phyloP scores from a whole-genome alignment of 1,140 invertebrate genomes.

The Choristoneura fumiferana region DNA sequence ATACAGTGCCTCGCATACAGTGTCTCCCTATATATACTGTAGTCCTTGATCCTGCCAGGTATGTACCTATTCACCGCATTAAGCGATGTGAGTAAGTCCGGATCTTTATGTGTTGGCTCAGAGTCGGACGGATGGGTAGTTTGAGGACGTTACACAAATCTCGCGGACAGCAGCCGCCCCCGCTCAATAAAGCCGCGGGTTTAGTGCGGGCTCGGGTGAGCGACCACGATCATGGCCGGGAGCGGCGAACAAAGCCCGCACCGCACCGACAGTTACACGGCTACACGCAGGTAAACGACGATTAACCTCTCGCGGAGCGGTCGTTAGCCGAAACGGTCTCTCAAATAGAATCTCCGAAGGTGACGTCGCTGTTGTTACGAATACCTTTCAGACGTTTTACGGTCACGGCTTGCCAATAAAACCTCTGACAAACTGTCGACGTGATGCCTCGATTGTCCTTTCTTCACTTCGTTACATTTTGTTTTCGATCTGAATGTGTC shows the following conservation, averaged over 20 bases:
- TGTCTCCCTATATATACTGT: too few relatives aligned
- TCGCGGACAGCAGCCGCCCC: constrained; percentile 49
- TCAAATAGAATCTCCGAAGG: constrained; percentile 44
- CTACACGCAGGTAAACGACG: constrained; percentile 50
- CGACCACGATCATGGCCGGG: constrained; percentile 61
- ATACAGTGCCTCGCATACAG: too few relatives aligned
- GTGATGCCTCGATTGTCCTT: constrained; percentile 35
- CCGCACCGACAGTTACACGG: constrained; percentile 51
- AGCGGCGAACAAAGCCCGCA: constrained; percentile 39
- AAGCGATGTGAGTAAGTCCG: not conserved
- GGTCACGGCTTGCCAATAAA: constrained; percentile 54
- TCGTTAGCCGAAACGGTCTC: constrained; percentile 63
- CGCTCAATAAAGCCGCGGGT: constrained; percentile 55
- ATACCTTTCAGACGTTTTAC: constrained; percentile 55
- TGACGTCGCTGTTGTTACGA: constrained; percentile 48
- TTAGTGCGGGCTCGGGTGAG: constrained; percentile 57
- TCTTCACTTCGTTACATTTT: constrained; percentile 41
- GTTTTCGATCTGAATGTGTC: not conserved
- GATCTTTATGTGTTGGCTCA: constrained; percentile 23
- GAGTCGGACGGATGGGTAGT: constrained; percentile 45
- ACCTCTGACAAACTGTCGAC: constrained; percentile 51
- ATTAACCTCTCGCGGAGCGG: constrained; percentile 66
- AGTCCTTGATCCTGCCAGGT: too few relatives aligned
- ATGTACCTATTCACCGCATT: too few relatives aligned
- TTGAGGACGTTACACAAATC: constrained; percentile 45